Conservation (phyloP, 2,113 vertebrate species). For the Dicaeum eximium region DNA sequence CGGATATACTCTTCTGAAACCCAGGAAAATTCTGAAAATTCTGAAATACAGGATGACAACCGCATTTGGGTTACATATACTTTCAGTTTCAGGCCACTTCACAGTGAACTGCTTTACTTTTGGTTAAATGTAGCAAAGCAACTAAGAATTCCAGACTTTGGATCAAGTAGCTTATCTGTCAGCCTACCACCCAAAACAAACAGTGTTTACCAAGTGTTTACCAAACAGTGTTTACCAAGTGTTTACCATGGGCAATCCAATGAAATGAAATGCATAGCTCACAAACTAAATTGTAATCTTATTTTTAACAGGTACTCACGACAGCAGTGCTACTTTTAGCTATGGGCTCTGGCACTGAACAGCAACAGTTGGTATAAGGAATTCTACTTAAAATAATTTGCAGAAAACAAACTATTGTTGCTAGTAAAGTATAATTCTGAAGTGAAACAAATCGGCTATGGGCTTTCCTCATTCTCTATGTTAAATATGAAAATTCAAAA, state of each 20-base stretch:
- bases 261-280: neutral
- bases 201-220: neutral
- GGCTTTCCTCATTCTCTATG: neutral
- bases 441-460: neutral
- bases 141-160: neutral
- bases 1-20: neutral
- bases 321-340: neutral
- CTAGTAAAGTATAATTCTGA: neutral
- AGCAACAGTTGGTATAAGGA: neutral
- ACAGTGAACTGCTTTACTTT: neutral
- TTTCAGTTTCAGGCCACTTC: neutral
- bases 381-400: neutral
- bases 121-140: neutral
- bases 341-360: neutral
- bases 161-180: neutral
- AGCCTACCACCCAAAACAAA: neutral
- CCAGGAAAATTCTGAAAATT: too few species aligned
- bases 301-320: neutral
- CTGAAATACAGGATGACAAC: neutral
- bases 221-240: neutral
- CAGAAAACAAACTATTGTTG: neutral
- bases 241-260: neutral
- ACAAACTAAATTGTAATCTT: neutral
- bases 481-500: neutral
- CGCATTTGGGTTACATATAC: accelerated